Conservation (phyloP, 1,140 invertebrate species). For the Oppia nitens region DNA sequence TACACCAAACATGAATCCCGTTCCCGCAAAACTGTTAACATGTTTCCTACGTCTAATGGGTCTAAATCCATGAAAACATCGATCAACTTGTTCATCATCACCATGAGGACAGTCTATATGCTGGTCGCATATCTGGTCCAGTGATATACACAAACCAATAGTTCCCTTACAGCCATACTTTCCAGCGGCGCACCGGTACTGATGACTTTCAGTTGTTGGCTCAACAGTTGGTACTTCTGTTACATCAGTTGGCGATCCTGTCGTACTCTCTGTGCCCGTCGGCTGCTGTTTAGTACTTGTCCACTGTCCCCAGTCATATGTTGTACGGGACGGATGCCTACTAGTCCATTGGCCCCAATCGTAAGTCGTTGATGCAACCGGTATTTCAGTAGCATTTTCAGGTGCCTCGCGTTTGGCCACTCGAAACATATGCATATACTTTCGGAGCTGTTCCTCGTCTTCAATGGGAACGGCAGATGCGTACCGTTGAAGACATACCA, state of each 20-base stretch:
- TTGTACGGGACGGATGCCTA: background rate
- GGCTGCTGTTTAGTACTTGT: background rate
- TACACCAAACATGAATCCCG: conserved; percentile 6
- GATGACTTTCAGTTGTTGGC: background rate
- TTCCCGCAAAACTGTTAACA: conserved; percentile 3
- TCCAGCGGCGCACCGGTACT: conserved; percentile 6
- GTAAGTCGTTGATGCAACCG: conserved; percentile 8
- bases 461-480: too few species aligned
- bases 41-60: background rate
- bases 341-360: conserved; percentile 7
- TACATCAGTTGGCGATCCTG: background rate
- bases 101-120: background rate
- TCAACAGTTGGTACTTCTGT: background rate
- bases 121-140: background rate
- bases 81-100: conserved; percentile 2
- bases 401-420: too few species aligned
- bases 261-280: background rate
- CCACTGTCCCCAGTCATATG: background rate
- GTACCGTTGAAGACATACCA: too few species aligned
- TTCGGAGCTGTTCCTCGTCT: too few species aligned
- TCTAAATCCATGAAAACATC: background rate
- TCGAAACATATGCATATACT: too few species aligned
- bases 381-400: too few species aligned
- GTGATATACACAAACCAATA: background rate
- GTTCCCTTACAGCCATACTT: conserved; percentile 2